Conservation (phyloP, 2,797 vertebrate genomes). For the Gymnothorax reevesii region DNA sequence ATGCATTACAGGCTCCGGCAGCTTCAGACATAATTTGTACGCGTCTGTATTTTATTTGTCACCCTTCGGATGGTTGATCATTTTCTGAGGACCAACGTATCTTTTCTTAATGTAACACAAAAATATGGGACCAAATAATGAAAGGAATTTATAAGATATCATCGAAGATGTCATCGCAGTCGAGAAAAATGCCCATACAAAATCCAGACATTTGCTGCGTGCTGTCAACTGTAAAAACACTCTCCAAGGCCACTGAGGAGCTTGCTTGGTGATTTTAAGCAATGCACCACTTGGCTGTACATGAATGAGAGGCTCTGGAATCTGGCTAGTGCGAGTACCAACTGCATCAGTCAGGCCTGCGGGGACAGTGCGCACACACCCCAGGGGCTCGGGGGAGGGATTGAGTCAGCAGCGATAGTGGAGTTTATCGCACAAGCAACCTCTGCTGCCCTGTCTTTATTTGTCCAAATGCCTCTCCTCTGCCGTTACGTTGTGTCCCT, state of each 20-base stretch:
- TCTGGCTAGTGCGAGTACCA: background rate
- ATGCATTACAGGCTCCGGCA: background rate
- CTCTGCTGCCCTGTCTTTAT: background rate
- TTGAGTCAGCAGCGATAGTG: background rate
- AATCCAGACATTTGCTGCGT: background rate
- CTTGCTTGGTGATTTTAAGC: background rate
- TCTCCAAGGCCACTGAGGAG: no score
- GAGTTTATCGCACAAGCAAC: background rate
- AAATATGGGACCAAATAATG: background rate
- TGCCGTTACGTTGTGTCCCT: no score
- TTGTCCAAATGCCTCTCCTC: no score
- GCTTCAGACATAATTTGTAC: background rate
- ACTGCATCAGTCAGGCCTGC: background rate
- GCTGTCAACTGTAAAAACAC: slow-evolving; percentile 8
- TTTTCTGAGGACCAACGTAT: background rate
- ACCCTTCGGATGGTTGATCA: background rate
- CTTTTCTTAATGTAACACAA: background rate
- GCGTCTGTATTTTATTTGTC: background rate
- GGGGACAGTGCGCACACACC: background rate
- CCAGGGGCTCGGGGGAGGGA: background rate
- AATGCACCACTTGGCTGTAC: background rate
- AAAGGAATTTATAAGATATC: background rate
- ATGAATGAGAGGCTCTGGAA: background rate
- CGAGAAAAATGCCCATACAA: background rate
- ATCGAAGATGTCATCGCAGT: background rate